Percentiles rank a stretch among this genome's conserved stretches.
phyloP scores from a whole-genome alignment of 2,888 invertebrate genomes.

The Diarsia dahlii region DNA sequence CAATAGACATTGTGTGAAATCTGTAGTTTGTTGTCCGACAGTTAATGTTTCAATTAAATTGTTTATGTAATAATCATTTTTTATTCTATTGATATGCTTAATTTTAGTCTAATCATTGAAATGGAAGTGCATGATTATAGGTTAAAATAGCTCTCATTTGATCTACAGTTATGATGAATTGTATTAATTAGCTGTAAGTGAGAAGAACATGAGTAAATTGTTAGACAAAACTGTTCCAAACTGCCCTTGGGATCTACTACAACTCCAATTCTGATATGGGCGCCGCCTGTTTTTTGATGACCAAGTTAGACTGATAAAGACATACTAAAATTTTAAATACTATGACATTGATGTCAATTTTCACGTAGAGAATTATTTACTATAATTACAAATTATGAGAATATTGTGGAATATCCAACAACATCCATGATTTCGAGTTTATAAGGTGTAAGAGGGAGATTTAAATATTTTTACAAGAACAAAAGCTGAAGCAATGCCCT shows the following conservation, averaged over 20 bases:
- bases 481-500: constrained; percentile 52
- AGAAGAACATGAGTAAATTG: constrained; percentile 72
- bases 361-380: constrained; percentile 74
- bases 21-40: constrained; percentile 90
- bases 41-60: constrained; percentile 89
- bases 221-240: constrained; percentile 74
- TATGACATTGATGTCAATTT: constrained; percentile 78
- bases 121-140: constrained; percentile 86
- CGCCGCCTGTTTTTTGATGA: constrained; percentile 83
- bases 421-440: constrained; percentile 67
- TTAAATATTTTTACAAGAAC: constrained; percentile 62
- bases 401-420: constrained; percentile 60
- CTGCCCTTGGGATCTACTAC: constrained; percentile 77
- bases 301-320: constrained; percentile 84
- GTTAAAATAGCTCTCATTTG: constrained; percentile 87
- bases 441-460: constrained; percentile 72
- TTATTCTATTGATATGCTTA: constrained; percentile 90
- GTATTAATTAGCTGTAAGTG: constrained; percentile 85
- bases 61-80: constrained; percentile 89
- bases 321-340: constrained; percentile 70
- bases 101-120: constrained; percentile 87
- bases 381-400: constrained; percentile 65
- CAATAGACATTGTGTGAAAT: constrained; percentile 80
- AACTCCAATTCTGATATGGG: constrained; percentile 75
- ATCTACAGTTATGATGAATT: constrained; percentile 79